Evolutionary conservation across 2,797 vertebrate genomes (phyloP).

Genomic region (Chromis chromis): DNA sequence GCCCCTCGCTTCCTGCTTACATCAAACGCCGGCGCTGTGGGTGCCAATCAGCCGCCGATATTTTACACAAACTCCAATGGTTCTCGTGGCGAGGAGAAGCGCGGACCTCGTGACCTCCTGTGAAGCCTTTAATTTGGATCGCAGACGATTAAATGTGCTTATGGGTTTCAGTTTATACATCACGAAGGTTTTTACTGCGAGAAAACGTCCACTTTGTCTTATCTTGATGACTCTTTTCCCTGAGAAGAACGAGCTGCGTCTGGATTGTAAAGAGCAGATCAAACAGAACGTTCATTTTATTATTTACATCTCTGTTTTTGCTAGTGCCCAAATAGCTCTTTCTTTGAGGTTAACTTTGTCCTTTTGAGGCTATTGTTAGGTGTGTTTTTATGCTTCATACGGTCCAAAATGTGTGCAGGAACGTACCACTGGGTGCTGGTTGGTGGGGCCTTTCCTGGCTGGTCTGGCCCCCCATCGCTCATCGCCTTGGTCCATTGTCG

Average conservation of each 20-base stretch:
- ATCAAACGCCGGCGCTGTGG: slow-evolving; percentile 53
- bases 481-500: too few relatives aligned
- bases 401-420: not conserved
- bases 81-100: too few relatives aligned
- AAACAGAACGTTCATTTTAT: too few relatives aligned
- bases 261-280: not conserved
- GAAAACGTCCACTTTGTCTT: not conserved
- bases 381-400: too few relatives aligned
- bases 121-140: slow-evolving; percentile 9
- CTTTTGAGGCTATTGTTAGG: too few relatives aligned
- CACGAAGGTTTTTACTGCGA: not conserved
- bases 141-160: not conserved
- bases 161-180: too few relatives aligned
- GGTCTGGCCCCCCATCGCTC: too few relatives aligned
- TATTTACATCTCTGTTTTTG: too few relatives aligned
- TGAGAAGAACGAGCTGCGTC: not conserved
- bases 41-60: slow-evolving; percentile 58
- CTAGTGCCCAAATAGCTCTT: too few relatives aligned
- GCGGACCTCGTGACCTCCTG: slow-evolving; percentile 27
- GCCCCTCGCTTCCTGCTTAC: slow-evolving; percentile 38
- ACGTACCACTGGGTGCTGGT: too few relatives aligned
- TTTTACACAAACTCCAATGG: slow-evolving; percentile 42
- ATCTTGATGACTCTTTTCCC: not conserved
- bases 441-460: too few relatives aligned
- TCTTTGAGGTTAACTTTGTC: too few relatives aligned